Conservation (phyloP, 2,113 vertebrate species). For the Melanerpes formicivorus region DNA sequence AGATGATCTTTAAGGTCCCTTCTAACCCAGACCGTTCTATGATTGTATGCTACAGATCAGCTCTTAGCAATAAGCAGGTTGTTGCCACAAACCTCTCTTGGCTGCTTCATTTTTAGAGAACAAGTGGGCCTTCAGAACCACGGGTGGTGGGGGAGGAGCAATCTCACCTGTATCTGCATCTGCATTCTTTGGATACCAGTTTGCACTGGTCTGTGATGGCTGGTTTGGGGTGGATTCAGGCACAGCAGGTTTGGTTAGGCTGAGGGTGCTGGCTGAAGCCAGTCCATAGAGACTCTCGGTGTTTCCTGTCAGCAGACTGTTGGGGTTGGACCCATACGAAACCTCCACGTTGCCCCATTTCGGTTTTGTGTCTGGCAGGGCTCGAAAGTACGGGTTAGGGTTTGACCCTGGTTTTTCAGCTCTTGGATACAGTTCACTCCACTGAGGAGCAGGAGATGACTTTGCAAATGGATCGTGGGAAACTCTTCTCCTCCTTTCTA, state of each 20-base stretch:
- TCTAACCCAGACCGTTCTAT: no score
- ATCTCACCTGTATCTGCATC: slow-evolving; percentile 23
- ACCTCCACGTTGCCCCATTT: background rate
- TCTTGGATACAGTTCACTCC: slow-evolving; percentile 50
- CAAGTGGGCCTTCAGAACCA: background rate
- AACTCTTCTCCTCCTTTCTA: slow-evolving; percentile 66
- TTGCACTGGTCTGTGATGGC: background rate
- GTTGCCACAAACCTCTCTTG: background rate
- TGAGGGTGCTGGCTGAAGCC: background rate
- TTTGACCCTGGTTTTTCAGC: slow-evolving; percentile 11
- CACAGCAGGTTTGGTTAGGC: slow-evolving; percentile 59
- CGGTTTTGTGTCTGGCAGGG: background rate
- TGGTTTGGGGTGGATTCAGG: slow-evolving; percentile 56
- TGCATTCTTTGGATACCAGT: background rate
- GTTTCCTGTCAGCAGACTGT: background rate
- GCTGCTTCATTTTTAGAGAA: background rate
- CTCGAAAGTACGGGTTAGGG: background rate
- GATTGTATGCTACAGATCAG: background rate
- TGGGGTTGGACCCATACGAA: background rate
- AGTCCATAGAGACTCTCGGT: background rate
- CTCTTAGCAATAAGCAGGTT: background rate
- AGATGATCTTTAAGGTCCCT: no score
- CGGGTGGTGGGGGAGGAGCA: background rate
- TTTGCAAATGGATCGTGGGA: slow-evolving; percentile 51
- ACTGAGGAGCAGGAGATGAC: slow-evolving; percentile 46